Percentiles rank a stretch among this genome's conserved stretches.
phyloP scores from a whole-genome alignment of 2,888 invertebrate species.

The Glomeris marginata region DNA sequence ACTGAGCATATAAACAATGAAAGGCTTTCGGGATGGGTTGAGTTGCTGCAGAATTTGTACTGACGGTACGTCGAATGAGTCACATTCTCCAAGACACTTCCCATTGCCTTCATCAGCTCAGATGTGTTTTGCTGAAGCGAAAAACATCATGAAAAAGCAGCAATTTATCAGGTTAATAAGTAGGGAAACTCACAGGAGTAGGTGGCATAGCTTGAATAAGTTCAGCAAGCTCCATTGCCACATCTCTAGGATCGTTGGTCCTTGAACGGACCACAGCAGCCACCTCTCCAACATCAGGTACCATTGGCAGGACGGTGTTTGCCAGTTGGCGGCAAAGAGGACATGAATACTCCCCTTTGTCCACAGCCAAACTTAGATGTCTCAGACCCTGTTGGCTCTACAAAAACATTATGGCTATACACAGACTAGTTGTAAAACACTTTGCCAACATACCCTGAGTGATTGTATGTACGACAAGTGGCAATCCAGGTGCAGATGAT shows the following conservation, averaged over 20 bases:
- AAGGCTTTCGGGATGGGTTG: constrained; percentile 53
- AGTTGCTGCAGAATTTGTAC: constrained; percentile 37
- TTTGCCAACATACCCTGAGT: constrained; percentile 37
- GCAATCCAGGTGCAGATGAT: constrained; percentile 90
- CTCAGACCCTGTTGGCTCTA: constrained; percentile 36
- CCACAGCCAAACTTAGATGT: constrained; percentile 52
- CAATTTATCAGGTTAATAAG: neutral
- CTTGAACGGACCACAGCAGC: constrained; percentile 35
- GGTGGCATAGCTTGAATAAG: constrained; percentile 35
- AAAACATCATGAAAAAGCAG: constrained; percentile 5
- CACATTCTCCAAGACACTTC: constrained; percentile 63
- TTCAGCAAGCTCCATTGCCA: constrained; percentile 26
- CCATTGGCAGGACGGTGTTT: constrained; percentile 63
- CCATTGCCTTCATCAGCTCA: constrained; percentile 31
- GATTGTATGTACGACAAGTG: constrained; percentile 79
- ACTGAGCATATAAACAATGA: constrained; percentile 54
- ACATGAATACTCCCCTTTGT: constrained; percentile 79
- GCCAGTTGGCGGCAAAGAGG: constrained; percentile 86
- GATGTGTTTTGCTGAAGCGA: constrained; percentile 20
- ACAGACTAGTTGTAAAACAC: neutral
- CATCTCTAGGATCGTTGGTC: constrained; percentile 29
- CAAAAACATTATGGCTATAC: neutral
- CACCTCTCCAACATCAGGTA: constrained; percentile 40
- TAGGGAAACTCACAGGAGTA: constrained; percentile 23
- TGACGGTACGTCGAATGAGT: constrained; percentile 71